Evolutionary conservation across 2,113 vertebrate genomes (phyloP).

Genomic region (Mandrillus leucophaeus): DNA sequence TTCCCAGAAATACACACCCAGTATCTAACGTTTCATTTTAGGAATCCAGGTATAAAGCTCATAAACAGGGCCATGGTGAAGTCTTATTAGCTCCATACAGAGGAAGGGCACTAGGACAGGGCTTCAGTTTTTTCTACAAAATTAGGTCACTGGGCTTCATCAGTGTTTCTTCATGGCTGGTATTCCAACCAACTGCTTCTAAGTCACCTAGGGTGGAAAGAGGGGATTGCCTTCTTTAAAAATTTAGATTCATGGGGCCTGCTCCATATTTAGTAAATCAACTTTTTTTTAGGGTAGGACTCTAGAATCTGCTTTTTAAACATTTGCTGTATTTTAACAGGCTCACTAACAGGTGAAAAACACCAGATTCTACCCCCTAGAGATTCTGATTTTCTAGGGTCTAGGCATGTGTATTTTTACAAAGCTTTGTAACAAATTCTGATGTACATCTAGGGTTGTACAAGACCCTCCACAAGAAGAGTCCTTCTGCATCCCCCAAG

Average conservation of each 20-base stretch:
- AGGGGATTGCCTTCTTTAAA: neutral
- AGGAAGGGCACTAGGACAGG: neutral
- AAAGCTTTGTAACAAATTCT: neutral
- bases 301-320: slow-evolving; percentile 10
- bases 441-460: neutral
- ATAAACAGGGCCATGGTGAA: neutral
- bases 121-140: neutral
- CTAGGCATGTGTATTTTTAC: neutral
- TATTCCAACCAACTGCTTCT: neutral
- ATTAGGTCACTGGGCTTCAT: neutral
- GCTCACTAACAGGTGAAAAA: neutral
- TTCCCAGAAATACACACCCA: neutral
- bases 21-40: neutral
- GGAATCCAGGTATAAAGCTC: neutral
- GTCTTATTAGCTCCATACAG: neutral
- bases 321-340: neutral
- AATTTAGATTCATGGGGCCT: neutral
- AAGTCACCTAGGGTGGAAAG: neutral
- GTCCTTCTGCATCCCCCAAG: neutral
- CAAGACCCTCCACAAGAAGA: neutral
- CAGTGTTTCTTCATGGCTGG: neutral
- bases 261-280: neutral
- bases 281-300: neutral
- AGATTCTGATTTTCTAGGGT: neutral
- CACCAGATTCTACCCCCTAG: neutral